Percentiles rank a stretch among this genome's conserved stretches.
Evolutionary conservation across 2,797 vertebrate genomes (phyloP).

Genomic region (Hyperoplus lanceolatus): DNA sequence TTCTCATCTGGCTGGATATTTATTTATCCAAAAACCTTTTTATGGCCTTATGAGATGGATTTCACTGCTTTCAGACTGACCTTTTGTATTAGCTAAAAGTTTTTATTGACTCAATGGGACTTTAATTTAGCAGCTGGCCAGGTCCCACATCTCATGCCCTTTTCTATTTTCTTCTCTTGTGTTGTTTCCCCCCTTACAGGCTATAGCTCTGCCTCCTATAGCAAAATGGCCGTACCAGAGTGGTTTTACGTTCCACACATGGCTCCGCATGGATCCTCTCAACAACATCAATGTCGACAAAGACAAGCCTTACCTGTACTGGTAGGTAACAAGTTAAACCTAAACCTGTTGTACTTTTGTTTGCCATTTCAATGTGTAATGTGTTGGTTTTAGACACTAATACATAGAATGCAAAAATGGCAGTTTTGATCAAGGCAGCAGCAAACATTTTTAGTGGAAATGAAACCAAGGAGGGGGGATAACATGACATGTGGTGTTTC

Average conservation of each 20-base stretch:
- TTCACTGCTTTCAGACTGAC: neutral
- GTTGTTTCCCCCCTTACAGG: slow-evolving; percentile 81
- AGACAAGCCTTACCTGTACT: slow-evolving; percentile 99
- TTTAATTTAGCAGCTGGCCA: slow-evolving; percentile 10
- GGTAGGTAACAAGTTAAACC: slow-evolving; percentile 84
- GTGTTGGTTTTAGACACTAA: neutral
- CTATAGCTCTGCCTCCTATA: slow-evolving; percentile 97
- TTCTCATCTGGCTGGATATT: neutral
- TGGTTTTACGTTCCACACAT: slow-evolving; percentile 98
- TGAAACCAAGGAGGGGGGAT: neutral
- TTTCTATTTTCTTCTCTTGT: slow-evolving; percentile 18
- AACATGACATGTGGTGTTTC: neutral
- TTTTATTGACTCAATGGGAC: neutral
- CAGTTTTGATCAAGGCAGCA: neutral
- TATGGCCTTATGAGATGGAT: neutral
- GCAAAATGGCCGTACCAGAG: slow-evolving; percentile 99
- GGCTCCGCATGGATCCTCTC: slow-evolving; percentile 98
- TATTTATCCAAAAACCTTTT: neutral
- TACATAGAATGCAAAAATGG: neutral
- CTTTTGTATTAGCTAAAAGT: neutral
- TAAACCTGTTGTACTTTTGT: slow-evolving; percentile 4
- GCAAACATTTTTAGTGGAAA: neutral
- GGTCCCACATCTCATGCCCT: neutral
- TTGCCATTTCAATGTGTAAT: slow-evolving; percentile 4
- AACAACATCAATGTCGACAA: slow-evolving; percentile 99